Percentiles rank a stretch among this genome's conserved stretches.
Conservation (phyloP, 2,113 vertebrate species). For the Misgurnus mizolepis region DNA sequence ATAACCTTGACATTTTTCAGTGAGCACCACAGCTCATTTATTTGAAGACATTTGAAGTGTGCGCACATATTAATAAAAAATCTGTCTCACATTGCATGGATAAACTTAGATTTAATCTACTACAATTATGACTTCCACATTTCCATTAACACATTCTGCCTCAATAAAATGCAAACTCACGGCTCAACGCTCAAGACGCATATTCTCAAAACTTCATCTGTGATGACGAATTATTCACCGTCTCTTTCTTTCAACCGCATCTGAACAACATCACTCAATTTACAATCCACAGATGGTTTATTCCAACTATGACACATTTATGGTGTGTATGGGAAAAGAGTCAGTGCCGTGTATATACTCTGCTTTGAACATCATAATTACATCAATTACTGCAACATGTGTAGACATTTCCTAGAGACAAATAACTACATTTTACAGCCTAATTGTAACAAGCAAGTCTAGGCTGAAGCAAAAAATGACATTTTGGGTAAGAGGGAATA, state of each 20-base stretch:
- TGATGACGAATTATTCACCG: neutral
- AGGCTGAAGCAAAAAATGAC: no score
- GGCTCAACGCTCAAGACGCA: slow-evolving; percentile 5
- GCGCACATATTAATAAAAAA: neutral
- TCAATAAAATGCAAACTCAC: slow-evolving; percentile 22
- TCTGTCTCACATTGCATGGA: no score
- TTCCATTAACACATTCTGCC: slow-evolving; percentile 36
- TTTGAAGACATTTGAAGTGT: no score
- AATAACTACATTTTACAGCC: neutral
- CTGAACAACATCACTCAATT: neutral
- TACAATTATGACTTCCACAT: slow-evolving; percentile 38
- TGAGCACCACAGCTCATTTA: neutral
- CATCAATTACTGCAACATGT: neutral
- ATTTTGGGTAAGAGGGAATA: no score
- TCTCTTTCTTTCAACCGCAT: neutral
- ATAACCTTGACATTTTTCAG: neutral
- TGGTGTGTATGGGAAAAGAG: neutral
- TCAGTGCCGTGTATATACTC: neutral
- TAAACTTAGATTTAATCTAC: slow-evolving; percentile 10
- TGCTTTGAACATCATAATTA: neutral
- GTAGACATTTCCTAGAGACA: neutral
- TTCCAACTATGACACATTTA: neutral
- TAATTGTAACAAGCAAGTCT: neutral
- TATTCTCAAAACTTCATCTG: neutral
- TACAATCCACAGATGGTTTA: neutral